Conservation (phyloP, 2,113 vertebrate species). For the Actenoides hombroni region DNA sequence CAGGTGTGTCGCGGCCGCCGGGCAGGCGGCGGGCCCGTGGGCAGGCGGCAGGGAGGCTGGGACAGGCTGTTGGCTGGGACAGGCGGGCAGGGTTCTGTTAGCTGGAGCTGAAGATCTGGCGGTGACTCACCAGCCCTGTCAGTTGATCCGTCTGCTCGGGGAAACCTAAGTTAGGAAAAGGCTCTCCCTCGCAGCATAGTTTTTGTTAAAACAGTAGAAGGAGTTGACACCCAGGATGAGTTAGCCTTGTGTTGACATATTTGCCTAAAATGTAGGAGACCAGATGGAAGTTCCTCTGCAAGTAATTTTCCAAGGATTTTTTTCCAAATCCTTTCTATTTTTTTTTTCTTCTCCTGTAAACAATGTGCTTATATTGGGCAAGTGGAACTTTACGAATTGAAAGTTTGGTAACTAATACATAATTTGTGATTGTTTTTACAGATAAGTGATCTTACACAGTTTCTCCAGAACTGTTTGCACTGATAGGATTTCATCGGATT, state of each 20-base stretch:
- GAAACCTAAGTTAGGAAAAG: neutral
- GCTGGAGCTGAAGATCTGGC: neutral
- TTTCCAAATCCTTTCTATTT: too few species aligned
- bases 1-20: neutral
- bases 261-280: neutral
- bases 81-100: neutral
- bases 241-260: neutral
- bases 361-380: neutral
- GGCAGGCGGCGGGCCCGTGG: too few species aligned
- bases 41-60: neutral
- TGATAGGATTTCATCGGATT: neutral
- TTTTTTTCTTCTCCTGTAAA: neutral
- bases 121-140: neutral
- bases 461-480: neutral
- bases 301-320: neutral
- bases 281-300: neutral
- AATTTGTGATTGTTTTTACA: conserved; percentile 23
- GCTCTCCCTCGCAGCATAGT: neutral
- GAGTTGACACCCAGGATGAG: neutral
- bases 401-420: neutral
- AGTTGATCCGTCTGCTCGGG: neutral
- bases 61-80: neutral
- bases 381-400: neutral
- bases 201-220: neutral
- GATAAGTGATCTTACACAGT: neutral